A percentile compares a stretch with the other conserved stretches of the same genome.
Evolutionary conservation across 2,113 vertebrate species (phyloP).

Genomic region (Clarias gariepinus): DNA sequence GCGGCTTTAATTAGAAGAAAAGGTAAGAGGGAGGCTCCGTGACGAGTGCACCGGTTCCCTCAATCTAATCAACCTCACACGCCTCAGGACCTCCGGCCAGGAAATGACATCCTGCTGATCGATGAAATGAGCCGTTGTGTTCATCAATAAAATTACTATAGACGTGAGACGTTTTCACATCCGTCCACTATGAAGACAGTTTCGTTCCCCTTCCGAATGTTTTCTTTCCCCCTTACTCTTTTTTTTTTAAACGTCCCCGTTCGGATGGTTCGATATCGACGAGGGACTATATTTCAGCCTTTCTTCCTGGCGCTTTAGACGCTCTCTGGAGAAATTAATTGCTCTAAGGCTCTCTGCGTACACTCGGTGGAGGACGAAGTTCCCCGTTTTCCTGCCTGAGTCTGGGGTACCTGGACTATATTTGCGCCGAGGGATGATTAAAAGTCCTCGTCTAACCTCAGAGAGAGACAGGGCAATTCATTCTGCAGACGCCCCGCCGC

Average conservation of each 20-base stretch:
- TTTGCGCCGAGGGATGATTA: slow-evolving; percentile 77
- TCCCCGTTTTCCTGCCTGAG: slow-evolving; percentile 28
- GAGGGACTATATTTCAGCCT: slow-evolving; percentile 56
- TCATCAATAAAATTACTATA: slow-evolving; percentile 73
- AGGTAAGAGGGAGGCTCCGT: slow-evolving; percentile 66
- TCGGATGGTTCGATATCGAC: slow-evolving; percentile 52
- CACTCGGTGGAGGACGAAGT: slow-evolving; percentile 51
- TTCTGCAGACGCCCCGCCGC: slow-evolving; percentile 72
- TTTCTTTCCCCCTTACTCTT: neutral
- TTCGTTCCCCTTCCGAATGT: neutral
- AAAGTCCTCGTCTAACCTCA: slow-evolving; percentile 75
- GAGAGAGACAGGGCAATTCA: slow-evolving; percentile 77
- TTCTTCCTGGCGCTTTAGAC: slow-evolving; percentile 37
- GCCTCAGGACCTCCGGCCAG: slow-evolving; percentile 41
- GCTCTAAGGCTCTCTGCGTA: slow-evolving; percentile 30
- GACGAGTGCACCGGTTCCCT: slow-evolving; percentile 46
- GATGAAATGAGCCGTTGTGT: slow-evolving; percentile 67
- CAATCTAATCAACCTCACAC: slow-evolving; percentile 65
- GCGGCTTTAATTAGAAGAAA: slow-evolving; percentile 54
- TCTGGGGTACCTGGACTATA: slow-evolving; percentile 67
- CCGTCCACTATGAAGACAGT: slow-evolving; percentile 63
- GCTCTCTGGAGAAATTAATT: slow-evolving; percentile 53
- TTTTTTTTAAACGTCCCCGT: neutral
- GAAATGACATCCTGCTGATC: slow-evolving; percentile 60
- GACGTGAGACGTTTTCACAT: slow-evolving; percentile 68